Evolutionary conservation across 2,797 vertebrate genomes (phyloP).

Genomic region (Lepus townsendii): DNA sequence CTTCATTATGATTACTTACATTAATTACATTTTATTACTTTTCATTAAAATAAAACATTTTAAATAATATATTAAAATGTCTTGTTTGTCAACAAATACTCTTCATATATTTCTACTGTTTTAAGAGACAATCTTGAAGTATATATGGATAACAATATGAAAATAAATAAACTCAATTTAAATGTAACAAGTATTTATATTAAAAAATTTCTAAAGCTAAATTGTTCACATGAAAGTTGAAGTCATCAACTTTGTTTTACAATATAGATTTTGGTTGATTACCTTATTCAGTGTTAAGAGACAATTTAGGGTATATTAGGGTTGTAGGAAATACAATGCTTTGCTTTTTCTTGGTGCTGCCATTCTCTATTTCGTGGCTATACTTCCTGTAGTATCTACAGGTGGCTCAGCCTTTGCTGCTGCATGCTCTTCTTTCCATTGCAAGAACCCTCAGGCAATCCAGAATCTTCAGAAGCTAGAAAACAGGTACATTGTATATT

Average conservation of each 20-base stretch:
- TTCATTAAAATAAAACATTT: neutral
- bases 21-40: neutral
- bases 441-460: no score
- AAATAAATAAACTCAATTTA: constrained; percentile 11
- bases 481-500: no score
- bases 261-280: neutral
- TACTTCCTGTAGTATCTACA: neutral
- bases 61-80: neutral
- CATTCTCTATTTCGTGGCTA: neutral
- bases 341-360: neutral
- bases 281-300: neutral
- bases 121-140: neutral
- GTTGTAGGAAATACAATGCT: neutral
- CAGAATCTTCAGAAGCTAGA: no score
- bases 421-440: no score
- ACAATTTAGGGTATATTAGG: neutral
- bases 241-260: neutral
- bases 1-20: neutral
- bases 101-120: constrained; percentile 24
- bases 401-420: no score
- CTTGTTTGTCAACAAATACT: neutral
- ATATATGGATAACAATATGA: neutral
- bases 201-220: neutral
- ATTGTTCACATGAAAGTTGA: neutral
- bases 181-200: neutral